phyloP scores from a whole-genome alignment of 2,113 vertebrate genomes.

The Tragelaphus scriptus region DNA sequence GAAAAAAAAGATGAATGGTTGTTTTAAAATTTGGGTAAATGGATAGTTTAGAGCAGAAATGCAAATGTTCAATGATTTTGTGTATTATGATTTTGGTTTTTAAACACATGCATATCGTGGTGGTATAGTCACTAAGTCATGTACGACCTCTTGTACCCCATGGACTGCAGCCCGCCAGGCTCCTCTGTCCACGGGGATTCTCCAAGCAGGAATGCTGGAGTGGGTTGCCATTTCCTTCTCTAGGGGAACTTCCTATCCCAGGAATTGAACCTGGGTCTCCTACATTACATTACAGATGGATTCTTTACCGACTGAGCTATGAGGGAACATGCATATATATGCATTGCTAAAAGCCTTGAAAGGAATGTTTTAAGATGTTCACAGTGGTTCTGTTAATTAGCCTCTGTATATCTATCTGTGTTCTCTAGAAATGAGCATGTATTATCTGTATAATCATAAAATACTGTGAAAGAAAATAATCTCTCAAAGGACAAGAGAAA shows the following conservation, averaged over 20 bases:
- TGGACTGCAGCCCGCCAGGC: not conserved
- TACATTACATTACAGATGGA: not conserved
- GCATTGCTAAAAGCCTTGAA: not conserved
- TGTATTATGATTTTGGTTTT: not conserved
- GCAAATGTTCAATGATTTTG: not conserved
- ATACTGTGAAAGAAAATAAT: not conserved
- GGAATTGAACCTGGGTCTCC: not conserved
- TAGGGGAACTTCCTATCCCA: not conserved
- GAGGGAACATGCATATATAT: not conserved
- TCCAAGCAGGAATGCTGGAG: not conserved
- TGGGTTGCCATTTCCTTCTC: not conserved
- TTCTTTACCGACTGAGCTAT: not conserved
- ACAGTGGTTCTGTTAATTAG: not conserved
- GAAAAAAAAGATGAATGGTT: not conserved
- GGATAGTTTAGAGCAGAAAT: not conserved
- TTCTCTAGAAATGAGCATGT: not conserved
- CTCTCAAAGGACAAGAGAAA: not conserved
- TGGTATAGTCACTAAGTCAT: not conserved
- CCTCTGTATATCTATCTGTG: not conserved
- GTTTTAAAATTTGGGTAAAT: not conserved
- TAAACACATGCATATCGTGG: not conserved
- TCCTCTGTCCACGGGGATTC: not conserved
- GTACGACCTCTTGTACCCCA: accelerated
- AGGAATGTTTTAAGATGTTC: not conserved
- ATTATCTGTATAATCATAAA: not conserved